Conservation (phyloP, 2,797 vertebrate genomes). For the Enteromius fasciolatus region DNA sequence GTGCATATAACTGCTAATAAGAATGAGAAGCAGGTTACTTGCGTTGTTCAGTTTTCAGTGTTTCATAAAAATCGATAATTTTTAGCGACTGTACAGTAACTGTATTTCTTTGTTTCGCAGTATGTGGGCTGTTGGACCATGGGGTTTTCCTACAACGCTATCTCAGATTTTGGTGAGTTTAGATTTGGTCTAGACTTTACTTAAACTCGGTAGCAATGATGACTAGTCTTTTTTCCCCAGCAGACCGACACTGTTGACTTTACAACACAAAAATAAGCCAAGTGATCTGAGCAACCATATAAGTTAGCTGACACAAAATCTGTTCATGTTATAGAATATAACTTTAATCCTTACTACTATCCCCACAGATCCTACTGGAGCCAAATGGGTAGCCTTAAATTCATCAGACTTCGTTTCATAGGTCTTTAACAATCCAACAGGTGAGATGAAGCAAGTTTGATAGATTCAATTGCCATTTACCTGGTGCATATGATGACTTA, state of each 20-base stretch:
- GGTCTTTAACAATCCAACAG: background rate
- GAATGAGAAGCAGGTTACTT: background rate
- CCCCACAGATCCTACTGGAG: background rate
- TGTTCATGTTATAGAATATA: rapidly evolving
- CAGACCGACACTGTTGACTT: slow-evolving; percentile 63
- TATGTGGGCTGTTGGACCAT: background rate
- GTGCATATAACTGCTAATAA: too few relatives aligned
- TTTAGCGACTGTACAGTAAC: background rate
- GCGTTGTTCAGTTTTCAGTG: rapidly evolving
- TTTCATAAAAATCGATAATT: rapidly evolving
- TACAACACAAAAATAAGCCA: slow-evolving; percentile 42
- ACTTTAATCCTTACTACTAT: too few relatives aligned
- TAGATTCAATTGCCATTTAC: background rate
- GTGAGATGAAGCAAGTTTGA: background rate
- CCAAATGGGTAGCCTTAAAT: background rate
- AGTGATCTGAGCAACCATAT: slow-evolving; percentile 50
- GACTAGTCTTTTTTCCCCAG: slow-evolving; percentile 60
- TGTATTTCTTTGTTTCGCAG: background rate
- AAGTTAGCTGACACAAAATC: background rate
- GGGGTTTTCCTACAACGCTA: background rate
- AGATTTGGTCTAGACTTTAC: background rate
- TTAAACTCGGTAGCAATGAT: slow-evolving; percentile 42
- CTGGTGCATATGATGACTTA: slow-evolving; percentile 51
- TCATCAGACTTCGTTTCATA: rapidly evolving
- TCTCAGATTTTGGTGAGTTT: background rate